Base-by-base conservation (phyloP, 2,888 invertebrate genomes). In the Drosophila atripex region DNA sequence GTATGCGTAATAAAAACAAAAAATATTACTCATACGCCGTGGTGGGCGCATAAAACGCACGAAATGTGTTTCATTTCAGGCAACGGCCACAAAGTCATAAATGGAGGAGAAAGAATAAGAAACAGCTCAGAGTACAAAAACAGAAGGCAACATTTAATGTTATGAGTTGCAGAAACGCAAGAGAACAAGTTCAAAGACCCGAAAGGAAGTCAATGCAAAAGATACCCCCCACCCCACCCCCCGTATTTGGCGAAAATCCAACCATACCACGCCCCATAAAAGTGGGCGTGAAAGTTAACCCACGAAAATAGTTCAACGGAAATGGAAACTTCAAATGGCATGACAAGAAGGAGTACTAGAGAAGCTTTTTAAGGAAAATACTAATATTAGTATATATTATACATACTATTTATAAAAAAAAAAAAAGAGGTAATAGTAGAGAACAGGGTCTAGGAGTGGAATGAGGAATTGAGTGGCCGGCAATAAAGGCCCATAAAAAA, bases 111-210 rank as follows among this genome's bases (percentile, higher is more conserved):
- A 50, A 57, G 39, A 63, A 32, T 21, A 16, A 23, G 38, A 50
- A 50, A 21, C 35, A 51, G 50, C 52, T 5, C 16, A 18, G 7
- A n/a, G 23, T 43, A 39, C 16, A 30, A 39, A 61, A 51, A n/a
- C n/a, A 53, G 50, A 49, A 52, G 43, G 39, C 39, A 47, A 71
- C 70, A 76, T 76, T 69, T 76, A 69, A 66, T 73, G 68, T 80
- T 76, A 85, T 66, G 80, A 68, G 86, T 66, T 55, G 77, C 86
- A 82, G 69, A 76, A 85, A 72, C 76, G 82, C 72, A 78, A 71
- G 70, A 51, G 61, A 61, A 60, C 53, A 70, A 70, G 86, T 85
- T 80, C 86, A 80, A 73, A 77, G 80, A 85, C 83, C 80, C 52
- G 23, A 56, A 65, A 64, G 30, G 45, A 45, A 52, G 53, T 45